Conservation (phyloP, 1,140 invertebrate species). For the Lepidurus apus region DNA sequence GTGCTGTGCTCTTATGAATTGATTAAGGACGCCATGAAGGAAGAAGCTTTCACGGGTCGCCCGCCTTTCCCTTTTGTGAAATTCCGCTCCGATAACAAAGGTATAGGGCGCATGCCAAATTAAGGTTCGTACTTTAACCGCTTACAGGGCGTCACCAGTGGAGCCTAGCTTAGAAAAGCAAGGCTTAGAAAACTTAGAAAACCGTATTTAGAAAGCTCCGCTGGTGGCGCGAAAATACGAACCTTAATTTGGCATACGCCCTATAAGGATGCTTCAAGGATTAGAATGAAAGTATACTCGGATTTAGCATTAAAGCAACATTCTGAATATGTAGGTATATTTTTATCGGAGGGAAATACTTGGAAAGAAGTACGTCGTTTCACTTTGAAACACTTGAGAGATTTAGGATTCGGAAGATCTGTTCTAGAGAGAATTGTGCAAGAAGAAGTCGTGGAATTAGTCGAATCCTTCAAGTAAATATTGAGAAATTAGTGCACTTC, state of each 20-base stretch:
- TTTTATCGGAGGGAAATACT: constrained; percentile 32
- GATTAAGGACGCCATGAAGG: constrained; percentile 34
- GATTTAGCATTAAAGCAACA: too few relatives aligned
- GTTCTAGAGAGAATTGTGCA: constrained; percentile 35
- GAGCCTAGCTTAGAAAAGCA: too few relatives aligned
- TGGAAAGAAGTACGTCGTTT: constrained; percentile 38
- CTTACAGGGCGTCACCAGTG: too few relatives aligned
- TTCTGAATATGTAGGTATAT: constrained; percentile 34
- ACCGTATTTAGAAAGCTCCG: too few relatives aligned
- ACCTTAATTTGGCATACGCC: too few relatives aligned
- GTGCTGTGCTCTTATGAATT: constrained; percentile 24
- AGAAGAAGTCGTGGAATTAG: constrained; percentile 36
- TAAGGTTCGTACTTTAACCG: too few relatives aligned
- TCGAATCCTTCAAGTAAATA: constrained; percentile 17
- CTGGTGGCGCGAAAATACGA: too few relatives aligned
- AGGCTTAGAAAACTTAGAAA: too few relatives aligned
- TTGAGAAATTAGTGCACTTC: too few relatives aligned
- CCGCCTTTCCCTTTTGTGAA: neutral
- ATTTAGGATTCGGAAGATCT: constrained; percentile 37
- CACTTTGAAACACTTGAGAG: constrained; percentile 36
- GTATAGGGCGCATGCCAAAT: too few relatives aligned
- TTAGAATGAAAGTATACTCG: too few relatives aligned
- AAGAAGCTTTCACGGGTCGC: constrained; percentile 33
- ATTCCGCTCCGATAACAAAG: neutral
- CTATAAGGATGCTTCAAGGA: too few relatives aligned